A percentile compares a stretch with the other conserved stretches of the same genome.
phyloP scores from a whole-genome alignment of 2,113 vertebrate genomes.

The Psophia crepitans region DNA sequence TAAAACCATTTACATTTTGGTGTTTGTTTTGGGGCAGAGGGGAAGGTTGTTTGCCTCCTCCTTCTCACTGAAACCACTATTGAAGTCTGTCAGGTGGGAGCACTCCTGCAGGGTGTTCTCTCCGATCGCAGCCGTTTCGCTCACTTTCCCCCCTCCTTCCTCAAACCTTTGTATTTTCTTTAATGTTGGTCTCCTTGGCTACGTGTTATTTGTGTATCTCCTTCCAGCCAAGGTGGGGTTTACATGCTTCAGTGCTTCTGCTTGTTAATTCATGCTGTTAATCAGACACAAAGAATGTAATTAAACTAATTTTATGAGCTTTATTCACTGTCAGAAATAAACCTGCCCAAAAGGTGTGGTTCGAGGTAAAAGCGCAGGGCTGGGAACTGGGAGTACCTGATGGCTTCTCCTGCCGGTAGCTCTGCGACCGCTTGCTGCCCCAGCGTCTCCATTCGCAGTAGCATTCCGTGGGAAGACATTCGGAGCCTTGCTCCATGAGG shows the following conservation, averaged over 20 bases:
- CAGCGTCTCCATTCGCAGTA: accelerated
- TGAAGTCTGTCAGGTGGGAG: background rate
- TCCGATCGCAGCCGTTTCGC: background rate
- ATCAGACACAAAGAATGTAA: slow-evolving; percentile 66
- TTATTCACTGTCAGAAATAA: slow-evolving; percentile 52
- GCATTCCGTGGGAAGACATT: accelerated
- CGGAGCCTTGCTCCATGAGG: accelerated
- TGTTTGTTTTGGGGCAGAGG: background rate
- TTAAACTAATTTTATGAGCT: slow-evolving; percentile 67
- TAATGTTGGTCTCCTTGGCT: slow-evolving; percentile 33
- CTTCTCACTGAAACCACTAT: background rate
- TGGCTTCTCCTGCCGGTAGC: background rate
- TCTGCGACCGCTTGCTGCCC: background rate
- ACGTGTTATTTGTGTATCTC: slow-evolving; percentile 41
- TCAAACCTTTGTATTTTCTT: background rate
- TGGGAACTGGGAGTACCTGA: background rate
- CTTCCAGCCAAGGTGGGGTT: slow-evolving; percentile 73
- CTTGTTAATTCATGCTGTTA: slow-evolving; percentile 73
- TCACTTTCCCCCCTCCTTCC: background rate
- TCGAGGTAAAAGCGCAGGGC: background rate
- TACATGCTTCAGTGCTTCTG: slow-evolving; percentile 50
- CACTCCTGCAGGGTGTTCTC: background rate
- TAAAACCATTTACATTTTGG: background rate
- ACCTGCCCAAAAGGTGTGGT: slow-evolving; percentile 19
- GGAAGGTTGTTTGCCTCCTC: background rate